Conservation (phyloP, 2,113 vertebrate species). For the Lophius piscatorius region DNA sequence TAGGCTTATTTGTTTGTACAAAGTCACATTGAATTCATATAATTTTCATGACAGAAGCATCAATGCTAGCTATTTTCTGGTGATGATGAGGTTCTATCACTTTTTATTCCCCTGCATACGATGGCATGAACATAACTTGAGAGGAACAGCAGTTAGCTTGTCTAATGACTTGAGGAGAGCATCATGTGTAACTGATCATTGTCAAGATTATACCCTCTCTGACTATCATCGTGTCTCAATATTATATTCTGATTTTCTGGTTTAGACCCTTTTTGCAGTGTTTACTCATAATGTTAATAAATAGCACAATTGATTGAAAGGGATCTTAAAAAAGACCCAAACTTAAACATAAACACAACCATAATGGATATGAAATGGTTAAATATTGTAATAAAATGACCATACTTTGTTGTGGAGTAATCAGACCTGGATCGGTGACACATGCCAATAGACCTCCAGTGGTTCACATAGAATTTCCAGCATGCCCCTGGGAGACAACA, state of each 20-base stretch:
- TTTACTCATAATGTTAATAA: too few species aligned
- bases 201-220: neutral
- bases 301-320: too few species aligned
- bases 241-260: neutral
- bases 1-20: slow-evolving; percentile 38
- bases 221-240: neutral
- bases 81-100: too few species aligned
- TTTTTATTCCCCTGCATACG: too few species aligned
- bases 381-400: too few species aligned
- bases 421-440: slow-evolving; percentile 6
- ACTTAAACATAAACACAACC: too few species aligned
- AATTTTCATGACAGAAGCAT: too few species aligned
- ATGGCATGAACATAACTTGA: neutral
- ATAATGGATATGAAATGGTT: too few species aligned
- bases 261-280: too few species aligned
- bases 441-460: slow-evolving; percentile 1
- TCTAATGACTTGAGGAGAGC: neutral
- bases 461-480: slow-evolving; percentile 1
- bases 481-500: slow-evolving; percentile 8
- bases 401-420: neutral
- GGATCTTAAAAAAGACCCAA: too few species aligned
- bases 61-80: too few species aligned
- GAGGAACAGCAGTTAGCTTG: neutral
- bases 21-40: slow-evolving; percentile 15
- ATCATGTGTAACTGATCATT: neutral